Base-by-base conservation (phyloP, 2,888 invertebrate genomes). In the Patella ulyssiponensis region DNA sequence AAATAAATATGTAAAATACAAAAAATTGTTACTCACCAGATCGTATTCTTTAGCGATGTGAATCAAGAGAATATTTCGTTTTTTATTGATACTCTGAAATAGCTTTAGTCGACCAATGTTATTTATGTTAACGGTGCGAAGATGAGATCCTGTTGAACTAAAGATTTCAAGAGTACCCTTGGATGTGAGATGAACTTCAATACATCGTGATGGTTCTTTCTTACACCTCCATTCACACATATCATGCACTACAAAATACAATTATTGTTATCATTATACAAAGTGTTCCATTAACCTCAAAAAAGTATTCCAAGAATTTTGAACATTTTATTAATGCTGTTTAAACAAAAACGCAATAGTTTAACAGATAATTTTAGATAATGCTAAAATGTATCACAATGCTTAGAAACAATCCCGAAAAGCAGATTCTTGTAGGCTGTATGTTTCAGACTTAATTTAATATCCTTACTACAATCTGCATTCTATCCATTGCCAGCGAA, bases 1-100 rank as follows among this genome's bases (percentile, higher is more conserved):
- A 44, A 44, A 44, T 1, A 44, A 44, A 44, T 44, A 44, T 9
- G 9, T 44, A 44, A 44, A 44, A 44, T 44, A 44, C 0, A 44
- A 5, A 44, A 14, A 9, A 12, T 23, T 17, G 11, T 4, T 33
- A 80, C 85, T 81, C 76, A 91, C 91, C 86, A 90, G 71, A 72
- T 91, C 91, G 80, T 89, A 90, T 81, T 89, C 89, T 73, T 88
- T 88, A 0, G 90, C 88, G 15, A 90, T 84, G 53, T 88, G 86
- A 11, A 90, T 77, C 17, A 87, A 78, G 20, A 89, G 23, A 3
- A 84, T 79, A 76, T 85, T 87, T 15, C 86, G 80, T 12, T 84
- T 83, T 78, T 89, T 89, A 84, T 90, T 89, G 15, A 83, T 84
- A 58, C 85, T 85, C 27, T 86, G 75, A 76, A 83, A 84, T 44